Evolutionary conservation across 2,888 invertebrate genomes (phyloP), one percentile per base, ranked within the genome.

Genomic region (Hypsopygia costalis): DNA sequence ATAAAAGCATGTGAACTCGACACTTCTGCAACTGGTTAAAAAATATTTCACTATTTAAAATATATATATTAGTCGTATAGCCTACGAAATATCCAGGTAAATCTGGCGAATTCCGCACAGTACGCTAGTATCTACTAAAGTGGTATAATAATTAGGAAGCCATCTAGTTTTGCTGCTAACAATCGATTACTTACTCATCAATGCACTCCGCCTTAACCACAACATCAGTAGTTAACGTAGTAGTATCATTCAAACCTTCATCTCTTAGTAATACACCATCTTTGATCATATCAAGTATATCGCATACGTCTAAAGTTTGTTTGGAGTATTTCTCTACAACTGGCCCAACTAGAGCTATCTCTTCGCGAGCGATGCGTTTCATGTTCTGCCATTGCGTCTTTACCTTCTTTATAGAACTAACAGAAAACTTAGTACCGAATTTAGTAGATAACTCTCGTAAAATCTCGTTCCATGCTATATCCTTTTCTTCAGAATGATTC

Each of bases 341-440:
- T 0, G 70, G 52, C 1, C 85, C 85, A 30, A 78, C 71, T 10
- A 66, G 44, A 0, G 77, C 49, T 27, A 86, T 73, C 53, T 89
- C 88, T 48, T 86, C 85, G 1, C 87, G 81, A 6, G 88, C 87
- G 35, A 86, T 80, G 9, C 86, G 73, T 57, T 87, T 89, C 87
- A 89, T 89, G 46, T 88, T 88, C 52, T 88, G 88, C 89, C 89
- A 89, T 50, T 88, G 87, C 2, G 86, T 87, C 52, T 88, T 88
- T 28, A 89, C 79, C 62, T 88, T 88, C 49, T 87, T 88, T 16
- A 77, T 79, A 10, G 83, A 80, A 47, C 75, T 85, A 8, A 64
- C 73, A 31, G 62, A 61, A 55, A 88, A 88, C 51, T 88, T 89
- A 39, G 58, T 66, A 2, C 88, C 87, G 37, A 81, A 88, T 49